These are phyloP conservation scores for Daphoenositta chrysoptera DNA, from an alignment of 2,113 vertebrate genomes.

Conservation along the genomic window DNA sequence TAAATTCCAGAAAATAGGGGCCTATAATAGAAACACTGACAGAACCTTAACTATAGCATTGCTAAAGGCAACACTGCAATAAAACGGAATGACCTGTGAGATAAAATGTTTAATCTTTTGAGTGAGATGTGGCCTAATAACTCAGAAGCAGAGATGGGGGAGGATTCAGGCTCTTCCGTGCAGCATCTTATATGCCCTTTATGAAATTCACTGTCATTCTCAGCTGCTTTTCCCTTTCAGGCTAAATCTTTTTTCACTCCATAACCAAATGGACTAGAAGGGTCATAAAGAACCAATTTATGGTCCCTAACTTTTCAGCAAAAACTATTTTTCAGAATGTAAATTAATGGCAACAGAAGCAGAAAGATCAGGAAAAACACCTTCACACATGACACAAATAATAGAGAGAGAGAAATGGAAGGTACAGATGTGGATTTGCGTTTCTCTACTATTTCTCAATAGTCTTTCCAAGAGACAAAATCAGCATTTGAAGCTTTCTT, in stretches of 20 bases:
- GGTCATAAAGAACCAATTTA: constrained; percentile 27
- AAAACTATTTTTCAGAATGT: constrained; percentile 43
- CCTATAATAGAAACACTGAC: constrained; percentile 62
- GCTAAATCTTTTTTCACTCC: constrained; percentile 29
- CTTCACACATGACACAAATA: not conserved
- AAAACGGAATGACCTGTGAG: constrained; percentile 53
- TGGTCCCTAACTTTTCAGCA: constrained; percentile 19
- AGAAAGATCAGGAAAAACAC: not conserved
- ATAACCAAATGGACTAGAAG: constrained; percentile 34
- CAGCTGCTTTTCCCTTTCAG: constrained; percentile 34
- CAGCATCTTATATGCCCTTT: not conserved
- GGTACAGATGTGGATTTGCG: not conserved
- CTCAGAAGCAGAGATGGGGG: constrained; percentile 1
- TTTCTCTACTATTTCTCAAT: not conserved
- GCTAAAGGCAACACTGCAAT: constrained; percentile 46
- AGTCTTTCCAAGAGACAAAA: not conserved
- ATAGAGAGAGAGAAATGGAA: not conserved
- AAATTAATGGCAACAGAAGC: not conserved
- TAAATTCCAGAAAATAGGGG: constrained; percentile 67
- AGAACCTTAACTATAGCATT: constrained; percentile 53
- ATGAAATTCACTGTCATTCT: constrained; percentile 51
- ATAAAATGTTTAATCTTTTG: constrained; percentile 68
- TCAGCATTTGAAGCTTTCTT: not conserved
- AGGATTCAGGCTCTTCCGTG: constrained; percentile 23
- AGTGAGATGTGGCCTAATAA: constrained; percentile 63